Base-by-base conservation (phyloP, 2,888 invertebrate species). In the Phania funesta region DNA sequence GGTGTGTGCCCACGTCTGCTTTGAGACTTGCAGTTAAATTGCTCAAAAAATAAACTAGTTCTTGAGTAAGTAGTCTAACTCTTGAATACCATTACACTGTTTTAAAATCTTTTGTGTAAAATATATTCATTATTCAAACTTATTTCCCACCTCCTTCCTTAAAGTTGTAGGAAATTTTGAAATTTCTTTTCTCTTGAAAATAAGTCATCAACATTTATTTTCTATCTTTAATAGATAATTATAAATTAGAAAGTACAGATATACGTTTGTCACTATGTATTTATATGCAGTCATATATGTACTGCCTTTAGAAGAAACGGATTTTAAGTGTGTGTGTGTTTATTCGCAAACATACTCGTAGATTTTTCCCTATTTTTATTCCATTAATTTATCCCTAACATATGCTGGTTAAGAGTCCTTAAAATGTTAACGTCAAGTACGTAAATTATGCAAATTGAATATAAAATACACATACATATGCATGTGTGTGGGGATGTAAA, bases 391-490 rank as follows among this genome's bases (percentile, higher is more conserved):
- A 74, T 68, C 78, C 56, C 52, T 16, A 70, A 58, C 82, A 78
- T 82, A 82, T 82, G 82, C 78, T 82, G 82, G 78, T 82, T 78
- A 82, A 82, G 82, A 78, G 78, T 74, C 82, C 82, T 82, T 78
- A 74, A 82, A 78, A 82, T 78, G 82, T 82, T 78, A 82, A 78
- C 82, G 78, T 82, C 82, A 82, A 82, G 78, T 82, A 46, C 78
- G 82, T 78, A 78, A 82, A 82, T 82, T 82, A 82, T 82, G 82
- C 78, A 82, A 82, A 82, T 82, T 82, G 82, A 50, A 82, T 82
- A 70, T 70, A 58, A 68, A 78, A 70, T 26, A 70, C 52, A 62
- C n/a, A 58, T 29, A 13, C 18, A 35, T 29, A 4, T 22, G 7
- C 50, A 26, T 65, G 62, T 48, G 5, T 54, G 46, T 54, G 4